Evolutionary conservation across 2,888 invertebrate species (phyloP).

Genomic region (Ennomos fuscantarius): DNA sequence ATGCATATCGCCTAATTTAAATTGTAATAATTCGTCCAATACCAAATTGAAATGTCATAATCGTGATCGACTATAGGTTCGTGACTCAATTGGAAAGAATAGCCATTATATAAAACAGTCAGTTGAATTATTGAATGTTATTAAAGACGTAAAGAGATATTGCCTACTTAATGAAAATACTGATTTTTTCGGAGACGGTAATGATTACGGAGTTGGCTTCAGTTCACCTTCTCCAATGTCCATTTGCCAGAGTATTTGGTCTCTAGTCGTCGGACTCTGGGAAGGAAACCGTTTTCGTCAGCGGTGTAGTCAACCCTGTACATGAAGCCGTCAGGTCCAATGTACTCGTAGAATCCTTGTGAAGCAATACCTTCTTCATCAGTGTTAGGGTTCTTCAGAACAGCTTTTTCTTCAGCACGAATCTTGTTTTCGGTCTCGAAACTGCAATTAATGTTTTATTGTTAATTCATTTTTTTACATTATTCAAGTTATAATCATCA

Average conservation of each 20-base stretch:
- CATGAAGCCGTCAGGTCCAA: constrained; percentile 82
- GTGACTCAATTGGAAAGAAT: constrained; percentile 52
- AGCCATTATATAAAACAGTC: constrained; percentile 52
- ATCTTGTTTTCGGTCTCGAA: constrained; percentile 84
- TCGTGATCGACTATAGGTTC: constrained; percentile 61
- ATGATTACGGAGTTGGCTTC: constrained; percentile 40
- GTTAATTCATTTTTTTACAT: constrained; percentile 1
- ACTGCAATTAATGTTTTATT: constrained; percentile 53
- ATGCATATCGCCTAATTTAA: constrained; percentile 41
- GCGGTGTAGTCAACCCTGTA: constrained; percentile 83
- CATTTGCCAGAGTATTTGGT: constrained; percentile 81
- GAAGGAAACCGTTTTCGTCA: constrained; percentile 81
- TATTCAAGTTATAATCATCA: constrained; percentile 14
- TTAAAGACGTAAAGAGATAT: constrained; percentile 37
- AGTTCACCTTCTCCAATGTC: constrained; percentile 76
- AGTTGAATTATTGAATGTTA: constrained; percentile 42
- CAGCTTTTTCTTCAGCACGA: constrained; percentile 81
- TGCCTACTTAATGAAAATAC: constrained; percentile 72
- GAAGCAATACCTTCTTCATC: constrained; percentile 81
- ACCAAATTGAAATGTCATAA: constrained; percentile 64
- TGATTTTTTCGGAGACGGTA: constrained; percentile 64
- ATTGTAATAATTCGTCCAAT: constrained; percentile 43
- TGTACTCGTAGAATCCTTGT: constrained; percentile 81
- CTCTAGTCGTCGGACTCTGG: constrained; percentile 74
- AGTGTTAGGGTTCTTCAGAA: constrained; percentile 78